A percentile compares a stretch with the other conserved stretches of the same genome.
Evolutionary conservation across 2,797 vertebrate genomes (phyloP).

Genomic region (Lophotriccus pileatus): DNA sequence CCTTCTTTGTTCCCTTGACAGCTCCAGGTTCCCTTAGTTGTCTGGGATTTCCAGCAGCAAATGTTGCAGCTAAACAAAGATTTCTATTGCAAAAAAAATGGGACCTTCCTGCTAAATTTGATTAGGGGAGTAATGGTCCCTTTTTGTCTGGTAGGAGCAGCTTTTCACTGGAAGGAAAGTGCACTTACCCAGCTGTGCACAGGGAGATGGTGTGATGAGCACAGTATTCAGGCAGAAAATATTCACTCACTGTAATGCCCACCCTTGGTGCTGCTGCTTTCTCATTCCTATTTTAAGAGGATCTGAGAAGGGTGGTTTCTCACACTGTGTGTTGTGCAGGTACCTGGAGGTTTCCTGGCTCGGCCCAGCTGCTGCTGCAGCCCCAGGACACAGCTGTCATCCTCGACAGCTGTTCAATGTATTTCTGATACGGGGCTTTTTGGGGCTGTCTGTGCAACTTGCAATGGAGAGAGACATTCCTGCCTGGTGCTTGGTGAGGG

Average conservation of each 20-base stretch:
- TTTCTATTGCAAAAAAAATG: neutral
- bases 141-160: neutral
- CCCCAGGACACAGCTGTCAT: neutral
- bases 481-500: neutral
- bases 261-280: neutral
- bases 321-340: neutral
- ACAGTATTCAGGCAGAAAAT: neutral
- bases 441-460: rapidly evolving
- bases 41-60: neutral
- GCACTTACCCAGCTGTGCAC: neutral
- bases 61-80: neutral
- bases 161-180: neutral
- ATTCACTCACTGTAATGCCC: neutral
- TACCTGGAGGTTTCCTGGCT: neutral
- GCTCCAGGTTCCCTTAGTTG: neutral
- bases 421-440: neutral
- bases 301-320: neutral
- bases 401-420: neutral
- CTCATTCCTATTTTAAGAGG: neutral
- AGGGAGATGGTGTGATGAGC: neutral
- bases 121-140: neutral
- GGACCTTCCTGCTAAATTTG: neutral
- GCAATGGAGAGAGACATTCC: neutral
- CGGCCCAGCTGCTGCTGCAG: neutral
- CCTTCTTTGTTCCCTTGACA: neutral